phyloP scores from a whole-genome alignment of 2,888 invertebrate species.

The Deilephila elpenor region DNA sequence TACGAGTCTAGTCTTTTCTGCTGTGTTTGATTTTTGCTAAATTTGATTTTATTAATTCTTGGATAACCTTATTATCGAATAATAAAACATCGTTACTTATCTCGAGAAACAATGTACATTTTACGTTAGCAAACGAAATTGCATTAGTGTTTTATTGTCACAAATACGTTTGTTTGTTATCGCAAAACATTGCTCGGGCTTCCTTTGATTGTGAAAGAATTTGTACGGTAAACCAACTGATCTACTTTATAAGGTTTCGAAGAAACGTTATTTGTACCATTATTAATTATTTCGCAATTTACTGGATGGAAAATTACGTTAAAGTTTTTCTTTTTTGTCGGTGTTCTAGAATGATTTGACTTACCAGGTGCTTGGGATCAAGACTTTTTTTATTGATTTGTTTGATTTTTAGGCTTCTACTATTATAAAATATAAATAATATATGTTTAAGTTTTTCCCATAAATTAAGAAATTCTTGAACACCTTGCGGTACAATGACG shows the following conservation, averaged over 20 bases:
- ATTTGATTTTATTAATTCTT: not conserved
- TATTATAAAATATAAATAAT: no score
- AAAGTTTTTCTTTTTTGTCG: no score
- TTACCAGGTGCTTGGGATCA: no score
- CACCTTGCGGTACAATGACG: not conserved
- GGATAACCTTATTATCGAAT: not conserved
- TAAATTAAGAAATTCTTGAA: no score
- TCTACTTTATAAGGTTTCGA: not conserved
- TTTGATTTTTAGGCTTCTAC: no score
- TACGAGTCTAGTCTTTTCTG: not conserved
- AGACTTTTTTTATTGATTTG: no score
- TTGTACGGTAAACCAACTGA: not conserved
- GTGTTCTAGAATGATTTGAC: no score
- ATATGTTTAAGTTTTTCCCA: no score
- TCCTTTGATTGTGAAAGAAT: conserved; percentile 40
- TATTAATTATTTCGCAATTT: not conserved
- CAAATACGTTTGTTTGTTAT: not conserved
- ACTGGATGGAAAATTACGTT: not conserved
- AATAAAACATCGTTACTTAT: not conserved
- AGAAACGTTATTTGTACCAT: not conserved
- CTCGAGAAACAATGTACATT: conserved; percentile 7
- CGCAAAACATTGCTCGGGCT: conserved; percentile 40
- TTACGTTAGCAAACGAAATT: not conserved
- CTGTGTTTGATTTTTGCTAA: not conserved
- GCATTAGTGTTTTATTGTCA: conserved; percentile 4